Evolutionary conservation across 2,113 vertebrate genomes (phyloP), one percentile per base, ranked within the genome.

Genomic region (Cephalopterus ornatus): DNA sequence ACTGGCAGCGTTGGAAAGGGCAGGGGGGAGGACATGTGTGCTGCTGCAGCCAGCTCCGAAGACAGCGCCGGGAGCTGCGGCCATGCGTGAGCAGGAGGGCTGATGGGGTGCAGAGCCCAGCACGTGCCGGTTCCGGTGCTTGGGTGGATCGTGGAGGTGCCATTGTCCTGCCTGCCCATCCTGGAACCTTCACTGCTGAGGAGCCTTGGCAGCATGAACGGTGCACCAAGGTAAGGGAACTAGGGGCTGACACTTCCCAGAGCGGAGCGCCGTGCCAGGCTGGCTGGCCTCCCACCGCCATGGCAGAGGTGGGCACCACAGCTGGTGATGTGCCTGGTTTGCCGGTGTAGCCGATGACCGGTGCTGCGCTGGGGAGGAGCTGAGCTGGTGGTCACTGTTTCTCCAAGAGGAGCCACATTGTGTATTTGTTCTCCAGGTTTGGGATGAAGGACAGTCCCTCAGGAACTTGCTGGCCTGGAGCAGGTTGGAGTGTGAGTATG

Each of bases 121-220:
- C 0, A 0, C 0, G 5, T 3, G 10, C 39, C 4, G 1, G 55
- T 28, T 8, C 61, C 0, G 2, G 62, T 4, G 9, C 42, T 21
- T 4, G n/a, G 42, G 37, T 1, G 6, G 14, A 24, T 58, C 11
- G 47, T 15, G 24, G 52, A 32, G 46, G 17, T 65, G 13, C 52
- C 6, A 0, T 20, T 0, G 0, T 55, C 62, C 33, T 1, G 0
- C 56, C 28, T 0, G 0, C 33, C 70, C 2, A 1, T 44, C 70
- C 65, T 2, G 0, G 55, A 70, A 24, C 47, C 47, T 52, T 55
- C 0, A 0, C 30, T 0, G 2, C 56, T 7, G 23, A 67, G 67
- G 50, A 84, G 42, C 83, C 59, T 56, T 0, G 0, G 50, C 74
- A 78, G 88, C 24, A 24, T 30, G 39, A 59, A 15, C 0, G 1